Evolutionary conservation across 1,140 invertebrate genomes (phyloP).

Genomic region (Portunus trituberculatus): DNA sequence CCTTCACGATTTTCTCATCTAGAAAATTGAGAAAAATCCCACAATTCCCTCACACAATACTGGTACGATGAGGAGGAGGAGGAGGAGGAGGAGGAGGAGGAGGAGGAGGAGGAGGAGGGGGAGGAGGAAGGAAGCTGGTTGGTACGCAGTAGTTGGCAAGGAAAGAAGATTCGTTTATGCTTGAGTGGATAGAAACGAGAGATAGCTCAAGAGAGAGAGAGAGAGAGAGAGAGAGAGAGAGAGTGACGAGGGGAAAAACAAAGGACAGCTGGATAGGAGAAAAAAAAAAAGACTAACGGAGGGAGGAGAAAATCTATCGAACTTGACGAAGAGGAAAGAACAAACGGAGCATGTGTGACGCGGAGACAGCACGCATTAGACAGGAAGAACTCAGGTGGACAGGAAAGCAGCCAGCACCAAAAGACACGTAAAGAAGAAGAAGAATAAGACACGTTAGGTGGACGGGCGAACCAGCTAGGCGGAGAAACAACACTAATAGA

Average conservation of each 20-base stretch:
- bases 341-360: not conserved
- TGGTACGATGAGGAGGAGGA: not conserved
- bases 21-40: too few relatives aligned
- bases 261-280: not conserved
- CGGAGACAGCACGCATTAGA: too few relatives aligned
- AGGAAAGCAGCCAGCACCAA: too few relatives aligned
- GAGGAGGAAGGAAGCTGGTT: not conserved
- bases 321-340: not conserved
- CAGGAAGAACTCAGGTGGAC: too few relatives aligned
- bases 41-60: too few relatives aligned
- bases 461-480: too few relatives aligned
- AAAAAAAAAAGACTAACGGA: not conserved
- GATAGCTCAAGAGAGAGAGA: not conserved
- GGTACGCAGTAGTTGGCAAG: not conserved
- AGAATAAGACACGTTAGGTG: too few relatives aligned
- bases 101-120: not conserved
- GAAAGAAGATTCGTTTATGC: not conserved
- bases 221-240: constrained; percentile 43
- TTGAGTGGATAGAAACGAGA: too few relatives aligned
- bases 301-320: not conserved
- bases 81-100: not conserved
- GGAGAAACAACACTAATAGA: too few relatives aligned
- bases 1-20: too few relatives aligned
- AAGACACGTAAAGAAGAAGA: too few relatives aligned
- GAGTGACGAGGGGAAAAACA: not conserved